Percentiles rank a stretch among this genome's conserved stretches.
These are phyloP conservation scores for Tuta absoluta DNA, from an alignment of 2,888 invertebrate genomes.

Conservation along the genomic window DNA sequence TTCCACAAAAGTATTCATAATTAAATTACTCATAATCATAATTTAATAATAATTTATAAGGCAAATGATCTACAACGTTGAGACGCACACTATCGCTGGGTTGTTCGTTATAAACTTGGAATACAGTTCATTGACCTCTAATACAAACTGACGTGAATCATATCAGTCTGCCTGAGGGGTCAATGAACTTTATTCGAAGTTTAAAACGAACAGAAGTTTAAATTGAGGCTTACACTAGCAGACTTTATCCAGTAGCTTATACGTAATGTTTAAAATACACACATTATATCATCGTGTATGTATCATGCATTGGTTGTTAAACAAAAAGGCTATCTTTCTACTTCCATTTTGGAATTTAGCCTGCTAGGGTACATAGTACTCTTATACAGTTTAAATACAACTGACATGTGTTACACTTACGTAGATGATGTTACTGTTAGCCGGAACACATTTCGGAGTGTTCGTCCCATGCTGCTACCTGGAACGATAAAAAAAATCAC, in stretches of 20 bases:
- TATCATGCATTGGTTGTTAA: not conserved
- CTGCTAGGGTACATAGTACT: not conserved
- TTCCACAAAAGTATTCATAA: not conserved
- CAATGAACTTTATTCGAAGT: too few species aligned
- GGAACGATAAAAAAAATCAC: slow-evolving; percentile 48
- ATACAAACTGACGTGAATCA: too few species aligned
- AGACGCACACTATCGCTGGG: slow-evolving; percentile 24
- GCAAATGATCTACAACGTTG: slow-evolving; percentile 28
- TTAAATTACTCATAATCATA: not conserved
- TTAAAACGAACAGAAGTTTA: too few species aligned
- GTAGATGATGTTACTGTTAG: slow-evolving; percentile 52
- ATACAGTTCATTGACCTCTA: too few species aligned
- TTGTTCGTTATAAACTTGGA: too few species aligned
- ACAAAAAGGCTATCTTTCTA: not conserved
- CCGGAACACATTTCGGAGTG: slow-evolving; percentile 93
- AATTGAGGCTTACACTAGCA: not conserved
- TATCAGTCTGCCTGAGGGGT: too few species aligned
- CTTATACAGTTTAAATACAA: not conserved
- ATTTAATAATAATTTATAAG: slow-evolving; percentile 25
- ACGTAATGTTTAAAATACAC: not conserved
- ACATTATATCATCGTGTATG: not conserved
- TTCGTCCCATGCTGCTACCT: slow-evolving; percentile 94
- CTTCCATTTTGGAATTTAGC: not conserved
- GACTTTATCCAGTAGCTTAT: not conserved
- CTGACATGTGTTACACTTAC: slow-evolving; percentile 24